Conservation (phyloP, 1,140 invertebrate genomes). For the Orius insidiosus region DNA sequence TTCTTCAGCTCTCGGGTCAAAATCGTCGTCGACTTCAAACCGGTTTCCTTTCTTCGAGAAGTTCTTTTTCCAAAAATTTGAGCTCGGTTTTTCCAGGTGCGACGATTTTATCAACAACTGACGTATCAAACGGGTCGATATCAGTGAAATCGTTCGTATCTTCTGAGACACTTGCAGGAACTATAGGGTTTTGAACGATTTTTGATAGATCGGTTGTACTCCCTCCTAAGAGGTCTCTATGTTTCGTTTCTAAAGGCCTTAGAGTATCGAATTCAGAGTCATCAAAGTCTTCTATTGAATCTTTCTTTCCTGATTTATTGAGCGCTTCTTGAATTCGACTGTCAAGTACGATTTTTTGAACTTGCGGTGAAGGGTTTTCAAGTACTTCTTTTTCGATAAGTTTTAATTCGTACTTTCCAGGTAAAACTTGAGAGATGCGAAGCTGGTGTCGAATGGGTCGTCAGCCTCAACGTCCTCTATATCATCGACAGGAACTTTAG, state of each 20-base stretch:
- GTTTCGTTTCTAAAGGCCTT: constrained; percentile 16
- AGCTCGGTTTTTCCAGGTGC: constrained; percentile 58
- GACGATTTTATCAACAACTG: constrained; percentile 45
- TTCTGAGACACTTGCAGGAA: constrained; percentile 32
- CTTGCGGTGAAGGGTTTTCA: constrained; percentile 22
- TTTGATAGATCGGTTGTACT: constrained; percentile 55
- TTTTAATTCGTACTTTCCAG: constrained; percentile 43
- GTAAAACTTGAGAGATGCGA: constrained; percentile 58
- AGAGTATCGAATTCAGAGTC: constrained; percentile 9
- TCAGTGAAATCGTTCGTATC: constrained; percentile 34
- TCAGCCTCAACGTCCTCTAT: constrained; percentile 18
- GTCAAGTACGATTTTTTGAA: constrained; percentile 31
- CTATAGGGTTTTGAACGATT: constrained; percentile 46
- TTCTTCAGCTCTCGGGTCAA: constrained; percentile 46
- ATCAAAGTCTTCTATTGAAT: constrained; percentile 1
- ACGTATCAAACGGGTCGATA: constrained; percentile 73
- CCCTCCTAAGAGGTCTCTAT: constrained; percentile 29
- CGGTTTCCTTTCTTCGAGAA: constrained; percentile 31
- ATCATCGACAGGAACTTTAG: background rate
- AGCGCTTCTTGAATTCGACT: constrained; percentile 18
- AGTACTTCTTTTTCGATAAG: constrained; percentile 48
- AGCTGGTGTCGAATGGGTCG: constrained; percentile 75
- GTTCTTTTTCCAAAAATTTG: constrained; percentile 58
- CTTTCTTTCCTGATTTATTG: background rate
- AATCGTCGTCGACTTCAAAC: constrained; percentile 36